These are phyloP conservation scores for Itoplectis maculator DNA, from an alignment of 2,888 invertebrate species.

Conservation along the genomic window DNA sequence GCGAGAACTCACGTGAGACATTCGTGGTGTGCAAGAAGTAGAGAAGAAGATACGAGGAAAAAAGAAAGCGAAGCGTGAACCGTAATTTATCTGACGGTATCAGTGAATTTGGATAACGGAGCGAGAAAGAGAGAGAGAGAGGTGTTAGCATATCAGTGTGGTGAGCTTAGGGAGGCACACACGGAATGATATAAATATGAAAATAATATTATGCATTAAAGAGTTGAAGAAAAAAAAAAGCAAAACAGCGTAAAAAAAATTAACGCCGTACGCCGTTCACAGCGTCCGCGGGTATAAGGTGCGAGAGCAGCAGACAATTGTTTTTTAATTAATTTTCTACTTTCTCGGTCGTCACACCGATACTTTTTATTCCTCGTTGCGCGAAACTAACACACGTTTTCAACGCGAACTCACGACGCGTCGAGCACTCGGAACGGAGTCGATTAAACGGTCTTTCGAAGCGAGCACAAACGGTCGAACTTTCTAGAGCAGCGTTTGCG, in stretches of 20 bases:
- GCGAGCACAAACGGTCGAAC: conserved; percentile 38
- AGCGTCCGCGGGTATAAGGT: conserved; percentile 37
- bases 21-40: conserved; percentile 3
- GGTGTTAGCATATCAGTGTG: conserved; percentile 84
- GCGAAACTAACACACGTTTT: neutral
- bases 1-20: conserved; percentile 18
- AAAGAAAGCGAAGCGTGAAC: conserved; percentile 25
- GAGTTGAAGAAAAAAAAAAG: conserved; percentile 6
- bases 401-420: conserved; percentile 11
- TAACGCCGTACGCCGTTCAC: conserved; percentile 39
- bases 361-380: conserved; percentile 3
- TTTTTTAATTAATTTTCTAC: neutral
- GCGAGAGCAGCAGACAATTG: conserved; percentile 11
- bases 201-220: conserved; percentile 67
- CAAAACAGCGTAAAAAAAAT: conserved; percentile 36
- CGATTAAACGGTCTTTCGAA: conserved; percentile 31
- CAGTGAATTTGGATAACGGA: conserved; percentile 69
- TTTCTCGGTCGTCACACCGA: neutral
- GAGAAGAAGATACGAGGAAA: conserved; percentile 46
- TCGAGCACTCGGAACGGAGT: conserved; percentile 18
- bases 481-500: conserved; percentile 20
- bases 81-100: conserved; percentile 71
- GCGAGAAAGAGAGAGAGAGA: conserved; percentile 69
- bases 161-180: conserved; percentile 80
- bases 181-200: conserved; percentile 75